Percentiles rank a stretch among this genome's conserved stretches.
Conservation (phyloP, 37 sponge, comb jelly and placozoan genomes). For the Beroe forskalii region DNA sequence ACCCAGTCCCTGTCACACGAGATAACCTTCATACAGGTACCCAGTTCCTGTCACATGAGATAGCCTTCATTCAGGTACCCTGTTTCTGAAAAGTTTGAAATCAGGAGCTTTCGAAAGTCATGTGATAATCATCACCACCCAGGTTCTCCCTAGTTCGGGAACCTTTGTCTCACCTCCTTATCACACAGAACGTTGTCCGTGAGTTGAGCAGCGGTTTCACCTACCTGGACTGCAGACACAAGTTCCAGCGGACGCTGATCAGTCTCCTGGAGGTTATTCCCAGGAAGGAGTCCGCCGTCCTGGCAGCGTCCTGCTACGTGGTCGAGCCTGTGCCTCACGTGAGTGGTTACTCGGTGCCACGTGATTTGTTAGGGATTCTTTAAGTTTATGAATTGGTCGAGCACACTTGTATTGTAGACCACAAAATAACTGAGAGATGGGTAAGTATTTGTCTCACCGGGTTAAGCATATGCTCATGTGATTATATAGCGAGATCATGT, state of each 20-base stretch:
- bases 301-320: constrained; percentile 28
- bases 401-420: no score
- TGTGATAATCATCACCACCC: no score
- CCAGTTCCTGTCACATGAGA: constrained; percentile 56
- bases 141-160: no score
- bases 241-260: constrained; percentile 60
- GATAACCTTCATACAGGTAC: constrained; percentile 56
- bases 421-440: no score
- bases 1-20: constrained; percentile 55
- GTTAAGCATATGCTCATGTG: no score
- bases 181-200: constrained; percentile 44
- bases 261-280: constrained; percentile 40
- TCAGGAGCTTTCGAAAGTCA: no score
- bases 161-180: no score
- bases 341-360: neutral
- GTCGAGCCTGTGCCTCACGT: constrained; percentile 54
- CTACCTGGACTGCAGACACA: constrained; percentile 51
- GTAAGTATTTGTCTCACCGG: no score
- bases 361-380: neutral
- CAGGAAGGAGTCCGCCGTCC: constrained; percentile 25
- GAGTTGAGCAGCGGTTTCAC: constrained; percentile 22
- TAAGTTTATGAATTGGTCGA: no score
- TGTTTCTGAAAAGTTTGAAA: no score
- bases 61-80: constrained; percentile 54
- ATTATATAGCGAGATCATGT: no score